phyloP scores from a whole-genome alignment of 2,113 vertebrate genomes.

The Vicugna pacos region DNA sequence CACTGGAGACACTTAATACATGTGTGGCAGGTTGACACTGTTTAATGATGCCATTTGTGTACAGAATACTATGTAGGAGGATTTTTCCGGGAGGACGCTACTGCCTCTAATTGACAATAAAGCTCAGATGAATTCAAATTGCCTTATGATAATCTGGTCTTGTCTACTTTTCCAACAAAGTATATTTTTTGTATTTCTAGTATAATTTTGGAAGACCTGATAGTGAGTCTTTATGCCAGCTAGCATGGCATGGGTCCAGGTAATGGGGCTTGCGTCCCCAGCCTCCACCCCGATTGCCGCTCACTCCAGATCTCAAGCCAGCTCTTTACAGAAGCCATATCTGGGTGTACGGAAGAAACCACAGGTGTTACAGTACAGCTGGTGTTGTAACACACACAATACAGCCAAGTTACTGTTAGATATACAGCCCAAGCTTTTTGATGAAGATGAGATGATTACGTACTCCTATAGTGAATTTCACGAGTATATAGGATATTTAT shows the following conservation, averaged over 20 bases:
- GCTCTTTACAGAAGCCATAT: neutral
- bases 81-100: neutral
- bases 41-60: constrained; percentile 49
- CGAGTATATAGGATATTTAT: constrained; percentile 68
- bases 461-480: neutral
- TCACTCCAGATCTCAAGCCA: neutral
- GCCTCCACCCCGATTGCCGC: neutral
- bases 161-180: neutral
- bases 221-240: neutral
- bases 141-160: neutral
- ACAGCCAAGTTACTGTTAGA: neutral
- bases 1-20: neutral
- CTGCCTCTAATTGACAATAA: constrained; percentile 41
- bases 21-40: neutral
- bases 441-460: constrained; percentile 27
- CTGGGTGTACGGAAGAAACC: neutral
- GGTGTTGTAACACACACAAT: neutral
- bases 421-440: neutral
- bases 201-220: constrained; percentile 46
- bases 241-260: neutral
- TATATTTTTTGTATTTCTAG: constrained; percentile 45
- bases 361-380: neutral
- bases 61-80: neutral
- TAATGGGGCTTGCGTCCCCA: neutral
- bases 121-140: constrained; percentile 12